A percentile compares a stretch with the other conserved stretches of the same genome.
Evolutionary conservation across 2,113 vertebrate genomes (phyloP).

Genomic region (Oryzias javanicus): DNA sequence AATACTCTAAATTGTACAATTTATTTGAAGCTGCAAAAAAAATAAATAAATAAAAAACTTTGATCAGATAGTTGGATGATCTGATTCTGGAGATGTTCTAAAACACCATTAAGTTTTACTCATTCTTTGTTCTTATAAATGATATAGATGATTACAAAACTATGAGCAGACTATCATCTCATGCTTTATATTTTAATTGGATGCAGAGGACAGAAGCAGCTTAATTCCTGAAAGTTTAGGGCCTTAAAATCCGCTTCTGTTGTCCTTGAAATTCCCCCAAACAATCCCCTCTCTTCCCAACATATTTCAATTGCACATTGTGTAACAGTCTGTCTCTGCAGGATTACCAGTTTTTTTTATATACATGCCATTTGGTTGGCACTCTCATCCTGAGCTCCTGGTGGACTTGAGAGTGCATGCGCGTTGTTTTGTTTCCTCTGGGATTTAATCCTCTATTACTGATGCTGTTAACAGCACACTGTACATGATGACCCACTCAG

Average conservation of each 20-base stretch:
- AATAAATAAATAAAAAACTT: too few species aligned
- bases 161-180: too few species aligned
- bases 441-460: constrained; percentile 43
- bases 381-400: constrained; percentile 44
- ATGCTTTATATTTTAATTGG: constrained; percentile 34
- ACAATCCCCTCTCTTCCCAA: not conserved
- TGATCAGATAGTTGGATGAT: too few species aligned
- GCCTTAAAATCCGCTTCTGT: constrained; percentile 2
- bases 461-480: constrained; percentile 34
- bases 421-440: constrained; percentile 44
- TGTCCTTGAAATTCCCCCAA: constrained; percentile 42
- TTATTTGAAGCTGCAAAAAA: too few species aligned
- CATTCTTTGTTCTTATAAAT: too few species aligned
- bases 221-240: constrained; percentile 22
- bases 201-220: not conserved
- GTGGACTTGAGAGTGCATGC: constrained; percentile 47
- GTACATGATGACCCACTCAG: constrained; percentile 21
- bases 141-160: too few species aligned
- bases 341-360: constrained; percentile 31
- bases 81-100: too few species aligned
- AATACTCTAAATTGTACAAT: too few species aligned
- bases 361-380: constrained; percentile 36
- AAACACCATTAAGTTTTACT: too few species aligned
- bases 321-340: constrained; percentile 25
- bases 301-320: constrained; percentile 21